Evolutionary conservation across 2,888 invertebrate species (phyloP), one percentile per base, ranked within the genome.

Genomic region (Helicoverpa assulta): DNA sequence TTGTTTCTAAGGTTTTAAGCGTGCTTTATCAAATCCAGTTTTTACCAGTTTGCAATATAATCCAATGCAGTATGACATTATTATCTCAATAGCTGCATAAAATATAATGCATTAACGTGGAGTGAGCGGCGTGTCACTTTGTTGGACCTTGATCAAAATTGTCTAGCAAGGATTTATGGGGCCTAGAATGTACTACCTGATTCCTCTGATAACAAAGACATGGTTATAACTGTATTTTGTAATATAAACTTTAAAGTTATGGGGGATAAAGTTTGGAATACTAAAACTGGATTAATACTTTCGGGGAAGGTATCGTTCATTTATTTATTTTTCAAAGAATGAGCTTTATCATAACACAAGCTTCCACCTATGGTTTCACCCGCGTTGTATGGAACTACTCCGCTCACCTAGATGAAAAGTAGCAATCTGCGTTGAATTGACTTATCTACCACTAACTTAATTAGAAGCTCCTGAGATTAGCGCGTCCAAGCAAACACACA

Each of bases 101-200:
- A 56, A 56, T 67, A 16, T 47, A 56, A 52, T 47, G 7, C 10
- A 7, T 26, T 19, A 50, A 0, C 19, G 8, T n/a, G 0, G 55
- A 62, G 76, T 75, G 75, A 75, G 62, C n/a, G 75, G 76, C 43
- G 33, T n/a, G 61, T 43, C 16, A 43, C 57, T 19, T 16, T 12
- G 6, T 18, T 21, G 29, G 19, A 50, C 74, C 74, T 75, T 76
- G 76, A 65, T 65, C 40, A 65, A 55, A 26, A 70, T 76, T 54
- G 57, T 16, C 64, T 58, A 54, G 54, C 60, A 52, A 61, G 62
- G 69, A 60, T 69, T 26, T 66, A 62, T 50, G 29, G 37, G 19
- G 21, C 33, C 21, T 33, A 14, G 5, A 14, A 19, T 8, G 14
- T 29, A 65, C 37, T 40, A 43, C 47, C 29, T 29, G 53, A 43